Evolutionary conservation across 2,113 vertebrate species (phyloP), one percentile per base, ranked within the genome.

Genomic region (Sialia sialis): DNA sequence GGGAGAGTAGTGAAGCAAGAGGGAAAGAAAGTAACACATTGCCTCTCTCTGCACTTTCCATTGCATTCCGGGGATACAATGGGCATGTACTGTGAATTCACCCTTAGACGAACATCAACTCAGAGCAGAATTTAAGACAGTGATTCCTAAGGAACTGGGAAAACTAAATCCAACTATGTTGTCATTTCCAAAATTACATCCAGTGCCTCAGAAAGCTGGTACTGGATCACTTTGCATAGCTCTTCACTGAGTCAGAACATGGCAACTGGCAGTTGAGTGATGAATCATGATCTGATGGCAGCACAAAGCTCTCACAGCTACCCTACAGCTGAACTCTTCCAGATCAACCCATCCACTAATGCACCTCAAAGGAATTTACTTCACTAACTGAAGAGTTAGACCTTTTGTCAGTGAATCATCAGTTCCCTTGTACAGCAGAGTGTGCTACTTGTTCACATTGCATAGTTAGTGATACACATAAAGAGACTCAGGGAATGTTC

Each of bases 31-130:
- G 38, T 19, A 74, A 70, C 43, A 79, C 44, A 66, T 11, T 0
- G 3, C 60, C 72, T 41, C 15, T 16, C 32, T 34, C 38, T 32
- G 46, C 3, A 2, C 15, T 9, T 39, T 48, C 36, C 2, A 0
- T 21, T 55, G 41, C 0, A 62, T 36, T 89, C 56, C 30, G 55
- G 16, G 67, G 63, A 27, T 10, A 27, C 59, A 44, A 54, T 0
- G 0, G 62, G 44, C 63, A 39, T 0, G 5, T 0, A 41, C 36
- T 69, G 59, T 26, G 13, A 58, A 62, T 69, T 83, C 22, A 78
- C 20, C 22, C 27, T 68, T 44, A 25, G 22, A 39, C 1, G 2
- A 51, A 51, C 11, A 59, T n/a, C 48, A 89, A 60, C 20, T 32
- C 29, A 18, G 70, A 89, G 34, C 20, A 58, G 41, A 76, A 73